phyloP scores from a whole-genome alignment of 2,888 invertebrate species.

The Leptopilina myrica region DNA sequence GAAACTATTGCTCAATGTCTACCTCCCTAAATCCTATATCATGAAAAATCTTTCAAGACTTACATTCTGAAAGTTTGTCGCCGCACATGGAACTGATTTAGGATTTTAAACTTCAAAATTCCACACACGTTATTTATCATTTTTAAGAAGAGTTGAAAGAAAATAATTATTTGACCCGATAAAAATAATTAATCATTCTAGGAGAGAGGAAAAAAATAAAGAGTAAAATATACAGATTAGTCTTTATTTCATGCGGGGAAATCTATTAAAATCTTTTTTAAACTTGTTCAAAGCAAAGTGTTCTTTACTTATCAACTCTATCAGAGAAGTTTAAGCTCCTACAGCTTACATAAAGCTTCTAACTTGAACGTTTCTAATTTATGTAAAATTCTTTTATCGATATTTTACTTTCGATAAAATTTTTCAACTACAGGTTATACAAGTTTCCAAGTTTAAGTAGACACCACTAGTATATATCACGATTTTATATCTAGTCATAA shows the following conservation, averaged over 20 bases:
- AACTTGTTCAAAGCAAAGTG: background rate
- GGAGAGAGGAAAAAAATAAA: no score
- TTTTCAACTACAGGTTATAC: background rate
- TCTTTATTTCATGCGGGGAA: background rate
- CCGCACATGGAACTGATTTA: background rate
- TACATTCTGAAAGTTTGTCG: slow-evolving; percentile 18
- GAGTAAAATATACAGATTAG: background rate
- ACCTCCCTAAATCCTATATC: background rate
- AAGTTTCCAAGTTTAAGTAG: slow-evolving; percentile 3
- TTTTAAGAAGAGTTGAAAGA: no score
- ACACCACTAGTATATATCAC: slow-evolving; percentile 2
- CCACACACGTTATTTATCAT: no score
- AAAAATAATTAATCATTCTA: no score
- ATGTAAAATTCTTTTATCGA: slow-evolving; percentile 15
- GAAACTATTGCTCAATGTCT: slow-evolving; percentile 21
- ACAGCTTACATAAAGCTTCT: background rate
- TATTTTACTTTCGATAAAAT: slow-evolving; percentile 9
- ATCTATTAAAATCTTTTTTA: slow-evolving; percentile 2
- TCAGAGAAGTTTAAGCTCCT: background rate
- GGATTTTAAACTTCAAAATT: background rate
- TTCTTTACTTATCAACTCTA: slow-evolving; percentile 11
- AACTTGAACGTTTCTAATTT: slow-evolving; percentile 5
- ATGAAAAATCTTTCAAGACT: background rate
- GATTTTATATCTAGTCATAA: background rate
- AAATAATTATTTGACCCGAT: no score